Evolutionary conservation across 2,888 invertebrate species (phyloP).

Genomic region (Polydrusus pterygomalis): DNA sequence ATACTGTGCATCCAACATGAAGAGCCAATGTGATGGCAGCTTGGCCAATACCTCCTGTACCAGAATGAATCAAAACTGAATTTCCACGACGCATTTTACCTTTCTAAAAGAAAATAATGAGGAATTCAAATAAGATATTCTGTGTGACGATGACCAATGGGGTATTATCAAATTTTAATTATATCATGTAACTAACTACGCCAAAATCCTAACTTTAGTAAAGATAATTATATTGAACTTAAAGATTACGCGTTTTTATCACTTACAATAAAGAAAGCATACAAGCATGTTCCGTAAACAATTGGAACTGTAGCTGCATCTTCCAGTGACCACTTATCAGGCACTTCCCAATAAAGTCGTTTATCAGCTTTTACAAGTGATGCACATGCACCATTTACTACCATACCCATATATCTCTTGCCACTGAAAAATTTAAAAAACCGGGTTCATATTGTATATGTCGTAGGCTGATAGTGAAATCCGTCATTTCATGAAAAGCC

Average conservation of each 20-base stretch:
- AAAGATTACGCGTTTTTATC: no score
- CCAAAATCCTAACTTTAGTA: no score
- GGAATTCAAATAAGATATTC: no score
- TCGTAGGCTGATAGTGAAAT: no score
- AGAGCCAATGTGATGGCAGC: conserved; percentile 83
- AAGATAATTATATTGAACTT: no score
- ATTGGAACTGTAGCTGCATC: conserved; percentile 87
- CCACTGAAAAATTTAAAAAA: conserved; percentile 71
- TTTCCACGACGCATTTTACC: conserved; percentile 63
- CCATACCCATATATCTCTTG: conserved; percentile 80
- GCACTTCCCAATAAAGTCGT: conserved; percentile 78
- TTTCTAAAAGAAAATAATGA: conserved; percentile 33
- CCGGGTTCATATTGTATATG: no score
- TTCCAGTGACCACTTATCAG: conserved; percentile 82
- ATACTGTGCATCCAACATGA: conserved; percentile 77
- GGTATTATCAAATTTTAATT: no score
- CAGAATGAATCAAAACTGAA: conserved; percentile 74
- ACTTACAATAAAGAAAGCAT: conserved; percentile 73
- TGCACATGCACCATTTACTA: conserved; percentile 76
- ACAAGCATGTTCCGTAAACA: conserved; percentile 76
- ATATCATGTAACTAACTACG: no score
- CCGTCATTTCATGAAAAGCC: no score
- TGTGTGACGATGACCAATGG: no score
- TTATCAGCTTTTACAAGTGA: conserved; percentile 76
- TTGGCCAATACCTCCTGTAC: conserved; percentile 83